Evolutionary conservation across 2,113 vertebrate genomes (phyloP), one percentile per base, ranked within the genome.

Genomic region (Epinephelus fuscoguttatus): DNA sequence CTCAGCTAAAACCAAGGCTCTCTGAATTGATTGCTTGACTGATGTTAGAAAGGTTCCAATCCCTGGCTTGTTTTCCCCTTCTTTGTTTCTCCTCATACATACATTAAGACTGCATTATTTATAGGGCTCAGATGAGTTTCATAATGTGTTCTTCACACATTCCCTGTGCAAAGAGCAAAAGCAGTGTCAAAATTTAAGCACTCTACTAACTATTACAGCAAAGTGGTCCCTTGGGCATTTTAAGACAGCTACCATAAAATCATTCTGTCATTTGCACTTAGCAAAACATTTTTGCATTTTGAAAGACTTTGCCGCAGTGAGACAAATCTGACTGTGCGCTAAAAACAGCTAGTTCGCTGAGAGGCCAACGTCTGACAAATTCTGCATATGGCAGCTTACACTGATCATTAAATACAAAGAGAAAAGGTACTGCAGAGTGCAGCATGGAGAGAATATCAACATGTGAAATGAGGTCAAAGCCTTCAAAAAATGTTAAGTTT

Each of bases 221-320:
- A 75, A 81, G 27, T 52, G 67, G 19, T 75, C 82, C 87, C 76
- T n/a, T 1, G 37, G 75, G 88, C 61, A 33, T 62, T 80, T 83
- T 75, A 49, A 78, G 40, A 79, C 82, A 80, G 85, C 72, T 49
- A 56, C 66, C 47, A 63, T 87, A 63, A 89, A 90, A 91, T 89
- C 33, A 60, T 75, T 81, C 77, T 79, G 61, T 55, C 77, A 85
- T 81, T 83, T 80, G 82, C 60, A 82, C 59, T 84, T 40, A 64
- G 17, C 27, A 76, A 80, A 85, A 18, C 4, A 0, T 0, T 57
- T 76, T 61, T 63, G 47, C 50, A 70, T 55, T 72, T 78, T 75
- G 4, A 84, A 59, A 79, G 49, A 75, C 21, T 45, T 13, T 5
- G 62, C 59, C 59, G 12, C 72, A 63, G 21, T 56, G 63, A 82